A percentile compares a stretch with the other conserved stretches of the same genome.
Evolutionary conservation across 2,888 invertebrate genomes (phyloP).

Genomic region (Drosophila hamatofila): DNA sequence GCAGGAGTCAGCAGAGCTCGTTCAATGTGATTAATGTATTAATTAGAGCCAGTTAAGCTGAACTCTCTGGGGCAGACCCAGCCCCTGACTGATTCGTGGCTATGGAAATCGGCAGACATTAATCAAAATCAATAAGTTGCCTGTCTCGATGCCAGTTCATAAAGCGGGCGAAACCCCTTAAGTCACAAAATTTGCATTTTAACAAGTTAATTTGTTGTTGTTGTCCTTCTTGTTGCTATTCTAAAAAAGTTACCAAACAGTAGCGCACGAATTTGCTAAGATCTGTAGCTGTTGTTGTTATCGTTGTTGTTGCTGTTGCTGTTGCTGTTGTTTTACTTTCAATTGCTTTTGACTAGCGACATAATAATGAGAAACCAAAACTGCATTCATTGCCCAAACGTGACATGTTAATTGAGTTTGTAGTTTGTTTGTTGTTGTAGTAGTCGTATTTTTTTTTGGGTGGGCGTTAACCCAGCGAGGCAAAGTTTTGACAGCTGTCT

Average conservation of each 20-base stretch:
- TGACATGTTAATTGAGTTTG: slow-evolving; percentile 75
- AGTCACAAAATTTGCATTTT: slow-evolving; percentile 80
- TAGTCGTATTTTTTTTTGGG: slow-evolving; percentile 39
- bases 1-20: slow-evolving; percentile 3
- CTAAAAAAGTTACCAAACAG: slow-evolving; percentile 77
- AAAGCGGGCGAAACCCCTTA: slow-evolving; percentile 57
- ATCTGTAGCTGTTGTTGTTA: slow-evolving; percentile 29
- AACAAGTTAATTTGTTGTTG: slow-evolving; percentile 80
- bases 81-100: slow-evolving; percentile 62
- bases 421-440: slow-evolving; percentile 1
- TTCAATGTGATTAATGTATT: slow-evolving; percentile 69
- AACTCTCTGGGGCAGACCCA: slow-evolving; percentile 56
- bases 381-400: slow-evolving; percentile 75
- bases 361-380: slow-evolving; percentile 76
- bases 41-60: slow-evolving; percentile 71
- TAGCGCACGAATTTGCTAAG: slow-evolving; percentile 77
- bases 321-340: slow-evolving; percentile 65
- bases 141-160: slow-evolving; percentile 71
- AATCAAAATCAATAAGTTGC: slow-evolving; percentile 77
- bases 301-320: slow-evolving; percentile 38
- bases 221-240: slow-evolving; percentile 39
- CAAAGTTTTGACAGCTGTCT: slow-evolving; percentile 69
- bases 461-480: slow-evolving; percentile 66
- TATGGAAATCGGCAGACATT: slow-evolving; percentile 73
- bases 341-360: slow-evolving; percentile 79